Evolutionary conservation across 2,888 invertebrate genomes (phyloP), one percentile per base, ranked within the genome.

Genomic region (Oegoconia quadripuncta): DNA sequence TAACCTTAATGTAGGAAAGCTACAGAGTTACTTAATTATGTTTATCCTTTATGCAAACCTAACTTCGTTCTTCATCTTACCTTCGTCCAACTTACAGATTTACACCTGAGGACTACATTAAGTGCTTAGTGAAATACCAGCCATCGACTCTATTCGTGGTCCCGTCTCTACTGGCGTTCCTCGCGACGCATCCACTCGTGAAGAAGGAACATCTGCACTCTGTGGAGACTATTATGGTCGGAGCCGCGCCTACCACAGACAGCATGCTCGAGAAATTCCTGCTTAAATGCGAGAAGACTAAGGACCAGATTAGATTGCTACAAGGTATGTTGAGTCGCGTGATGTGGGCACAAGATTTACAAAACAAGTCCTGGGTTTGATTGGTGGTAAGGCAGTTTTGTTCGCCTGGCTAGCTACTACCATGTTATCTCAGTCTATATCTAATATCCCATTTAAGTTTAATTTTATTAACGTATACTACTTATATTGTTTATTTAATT

Each of bases 101-200:
- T 60, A 91, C 93, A 0, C 92, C 94, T 2, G 91, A 92, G 52
- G 90, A 91, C 49, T 95, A 93, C 69, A 77, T 95, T 2, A 90
- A 90, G 55, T 90, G 91, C 37, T 64, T 93, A 17, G 71, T 78
- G 9, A 87, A 90, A 50, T 90, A 91, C 63, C 76, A 88, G 59
- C 93, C 93, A 0, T 88, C 88, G 0, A 83, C 89, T 1, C 59
- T 93, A 14, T 93, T 92, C 59, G 90, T 93, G 2, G 95, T 95
- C 1, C 95, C 96, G 0, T 95, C 95, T 0, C 78, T 96, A 5
- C 74, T 95, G 12, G 83, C 93, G 2, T 94, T 95, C 73, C 69
- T 96, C 40, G 92, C 93, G 0, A 91, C 93, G 12, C 92, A 93
- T 69, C 93, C 94, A 0, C 73, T 89, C 18, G 91, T 95, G 4